A percentile compares a stretch with the other conserved stretches of the same genome.
These are phyloP conservation scores for Poecilia gillii DNA, from an alignment of 2,797 vertebrate genomes.

Conservation along the genomic window DNA sequence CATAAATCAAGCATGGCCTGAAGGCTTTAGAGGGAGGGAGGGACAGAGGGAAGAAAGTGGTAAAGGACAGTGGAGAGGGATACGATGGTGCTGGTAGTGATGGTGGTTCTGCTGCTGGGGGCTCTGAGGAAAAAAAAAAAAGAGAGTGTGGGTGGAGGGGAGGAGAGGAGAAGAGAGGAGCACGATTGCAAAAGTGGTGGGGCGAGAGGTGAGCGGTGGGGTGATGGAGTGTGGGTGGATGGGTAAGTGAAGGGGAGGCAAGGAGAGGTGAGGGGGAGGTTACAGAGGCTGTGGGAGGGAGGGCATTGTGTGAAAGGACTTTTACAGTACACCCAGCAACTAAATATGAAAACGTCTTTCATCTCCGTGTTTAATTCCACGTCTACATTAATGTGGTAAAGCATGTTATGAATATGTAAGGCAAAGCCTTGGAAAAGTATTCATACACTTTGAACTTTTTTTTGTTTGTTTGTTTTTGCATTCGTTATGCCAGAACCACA, in stretches of 20 bases:
- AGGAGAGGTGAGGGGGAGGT: constrained; percentile 69
- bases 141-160: constrained; percentile 76
- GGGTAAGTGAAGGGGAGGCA: constrained; percentile 66
- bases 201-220: constrained; percentile 76
- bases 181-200: constrained; percentile 68
- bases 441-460: background rate
- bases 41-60: constrained; percentile 72
- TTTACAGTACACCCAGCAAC: constrained; percentile 26
- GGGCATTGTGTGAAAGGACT: constrained; percentile 35
- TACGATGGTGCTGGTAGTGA: constrained; percentile 68
- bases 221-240: constrained; percentile 77
- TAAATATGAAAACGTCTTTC: constrained; percentile 45
- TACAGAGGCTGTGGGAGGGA: constrained; percentile 64
- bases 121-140: constrained; percentile 64
- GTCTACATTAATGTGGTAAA: background rate
- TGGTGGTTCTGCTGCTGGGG: constrained; percentile 77
- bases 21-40: constrained; percentile 69
- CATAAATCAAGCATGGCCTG: constrained; percentile 79
- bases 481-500: background rate
- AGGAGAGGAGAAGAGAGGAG: constrained; percentile 57
- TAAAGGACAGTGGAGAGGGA: constrained; percentile 68
- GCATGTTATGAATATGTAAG: background rate
- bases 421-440: background rate
- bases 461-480: background rate
- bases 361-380: constrained; percentile 5